Evolutionary conservation across 2,797 vertebrate genomes (phyloP), one percentile per base, ranked within the genome.

Genomic region (Arremon aurantiirostris): DNA sequence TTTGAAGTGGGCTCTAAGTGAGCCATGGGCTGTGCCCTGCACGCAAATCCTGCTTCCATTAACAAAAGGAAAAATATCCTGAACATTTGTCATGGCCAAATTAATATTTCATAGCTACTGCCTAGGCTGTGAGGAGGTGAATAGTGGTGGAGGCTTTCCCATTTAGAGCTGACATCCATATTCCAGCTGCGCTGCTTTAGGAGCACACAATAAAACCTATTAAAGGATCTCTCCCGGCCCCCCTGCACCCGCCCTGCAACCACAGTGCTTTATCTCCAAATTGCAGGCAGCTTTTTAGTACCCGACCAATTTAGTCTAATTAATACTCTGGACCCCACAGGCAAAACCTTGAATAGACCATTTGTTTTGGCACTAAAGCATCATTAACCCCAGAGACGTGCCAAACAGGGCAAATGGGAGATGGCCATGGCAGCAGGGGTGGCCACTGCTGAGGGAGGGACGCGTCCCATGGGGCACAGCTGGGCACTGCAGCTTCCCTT

Each of bases 221-320:
- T 88, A 90, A 95, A 89, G 8, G 53, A 89, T 86, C 60, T 77
- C 16, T 49, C n/a, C 26, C 42, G 44, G 68, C 34, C 30, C 61
- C n/a, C 70, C 9, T 14, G 4, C 12, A 4, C 46, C 37, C 12
- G 8, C 77, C 22, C 68, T 44, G 32, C 34, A 75, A 55, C 63
- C 60, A 80, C 79, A 56, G 69, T 37, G 79, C 82, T 95, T 96
- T 96, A 96, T 96, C 90, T 96, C 81, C 39, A 91, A 97, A 92
- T 50, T 96, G 87, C 96, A 97, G 91, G 82, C 92, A 89, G 89
- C 82, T 94, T 92, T 89, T 86, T 94, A 95, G 79, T 49, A 77
- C 52, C 65, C 81, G 68, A 80, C 63, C 70, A 92, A 84, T 96
- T 97, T 83, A 96, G 37, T 30, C 93, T 97, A 94, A 92, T 95